phyloP scores from a whole-genome alignment of 2,888 invertebrate species.

The Petrolisthes manimaculis region DNA sequence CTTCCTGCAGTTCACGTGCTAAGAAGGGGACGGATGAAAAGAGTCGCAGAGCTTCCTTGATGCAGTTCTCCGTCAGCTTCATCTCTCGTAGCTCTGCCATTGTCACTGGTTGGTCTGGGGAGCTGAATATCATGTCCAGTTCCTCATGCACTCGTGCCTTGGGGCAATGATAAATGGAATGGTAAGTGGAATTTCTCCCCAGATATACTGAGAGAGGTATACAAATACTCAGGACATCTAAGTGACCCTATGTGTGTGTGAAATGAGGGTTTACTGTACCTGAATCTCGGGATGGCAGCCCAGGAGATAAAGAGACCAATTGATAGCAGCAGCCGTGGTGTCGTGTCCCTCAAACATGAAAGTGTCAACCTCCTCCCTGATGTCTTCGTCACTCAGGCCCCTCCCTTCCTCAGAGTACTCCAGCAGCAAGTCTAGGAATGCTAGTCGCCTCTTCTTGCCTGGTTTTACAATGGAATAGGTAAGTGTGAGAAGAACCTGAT shows the following conservation, averaged over 20 bases:
- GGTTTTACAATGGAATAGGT: neutral
- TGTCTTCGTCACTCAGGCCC: constrained; percentile 73
- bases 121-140: constrained; percentile 71
- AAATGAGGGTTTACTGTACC: constrained; percentile 60
- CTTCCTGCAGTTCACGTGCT: constrained; percentile 68
- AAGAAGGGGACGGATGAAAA: constrained; percentile 70
- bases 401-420: constrained; percentile 80
- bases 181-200: neutral
- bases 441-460: constrained; percentile 80
- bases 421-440: constrained; percentile 89
- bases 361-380: constrained; percentile 68
- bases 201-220: neutral
- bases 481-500: neutral
- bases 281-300: constrained; percentile 86
- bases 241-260: neutral
- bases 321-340: constrained; percentile 87
- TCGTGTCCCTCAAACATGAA: constrained; percentile 85
- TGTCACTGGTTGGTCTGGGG: constrained; percentile 67
- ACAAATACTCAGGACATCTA: neutral
- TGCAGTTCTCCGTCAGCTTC: constrained; percentile 70
- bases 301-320: constrained; percentile 86
- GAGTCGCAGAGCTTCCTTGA: constrained; percentile 70
- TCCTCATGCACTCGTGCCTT: constrained; percentile 74
- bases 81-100: constrained; percentile 65
- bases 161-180: neutral